A percentile compares a stretch with the other conserved stretches of the same genome.
phyloP scores from a whole-genome alignment of 2,113 vertebrate species.

The Aleadryas rufinucha region DNA sequence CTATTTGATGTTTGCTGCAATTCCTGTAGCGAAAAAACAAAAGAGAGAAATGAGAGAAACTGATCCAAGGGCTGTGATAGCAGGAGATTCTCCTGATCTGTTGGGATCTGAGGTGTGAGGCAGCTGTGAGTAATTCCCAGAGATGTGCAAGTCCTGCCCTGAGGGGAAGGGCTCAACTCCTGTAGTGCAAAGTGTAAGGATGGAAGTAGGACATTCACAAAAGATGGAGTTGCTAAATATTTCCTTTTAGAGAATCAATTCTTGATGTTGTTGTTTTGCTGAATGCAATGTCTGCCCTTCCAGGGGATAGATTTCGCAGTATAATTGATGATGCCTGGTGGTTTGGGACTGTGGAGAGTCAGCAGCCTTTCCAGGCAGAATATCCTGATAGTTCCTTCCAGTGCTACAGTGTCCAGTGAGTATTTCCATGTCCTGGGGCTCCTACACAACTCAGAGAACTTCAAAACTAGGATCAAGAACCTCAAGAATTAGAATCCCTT shows the following conservation, averaged over 20 bases:
- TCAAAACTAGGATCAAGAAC: neutral
- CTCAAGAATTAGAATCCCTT: neutral
- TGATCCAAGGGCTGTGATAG: neutral
- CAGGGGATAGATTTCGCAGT: constrained; percentile 93
- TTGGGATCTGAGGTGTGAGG: neutral
- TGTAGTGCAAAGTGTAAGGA: neutral
- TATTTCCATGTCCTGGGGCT: neutral
- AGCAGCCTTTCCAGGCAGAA: constrained; percentile 92
- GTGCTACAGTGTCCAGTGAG: constrained; percentile 95
- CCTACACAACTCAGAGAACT: neutral
- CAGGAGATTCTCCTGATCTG: neutral
- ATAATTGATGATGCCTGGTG: constrained; percentile 99
- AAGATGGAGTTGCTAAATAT: neutral
- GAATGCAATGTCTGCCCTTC: neutral
- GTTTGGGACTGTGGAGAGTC: constrained; percentile 94
- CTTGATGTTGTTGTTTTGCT: neutral
- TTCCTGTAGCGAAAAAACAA: neutral
- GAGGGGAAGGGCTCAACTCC: neutral
- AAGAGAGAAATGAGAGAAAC: neutral
- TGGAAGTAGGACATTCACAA: neutral
- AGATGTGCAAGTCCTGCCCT: neutral
- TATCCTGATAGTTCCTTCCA: constrained; percentile 98
- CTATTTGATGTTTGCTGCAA: neutral
- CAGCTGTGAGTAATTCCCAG: neutral
- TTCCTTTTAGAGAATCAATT: too few species aligned